phyloP scores from a whole-genome alignment of 2,797 vertebrate species.

The Tadarida brasiliensis region DNA sequence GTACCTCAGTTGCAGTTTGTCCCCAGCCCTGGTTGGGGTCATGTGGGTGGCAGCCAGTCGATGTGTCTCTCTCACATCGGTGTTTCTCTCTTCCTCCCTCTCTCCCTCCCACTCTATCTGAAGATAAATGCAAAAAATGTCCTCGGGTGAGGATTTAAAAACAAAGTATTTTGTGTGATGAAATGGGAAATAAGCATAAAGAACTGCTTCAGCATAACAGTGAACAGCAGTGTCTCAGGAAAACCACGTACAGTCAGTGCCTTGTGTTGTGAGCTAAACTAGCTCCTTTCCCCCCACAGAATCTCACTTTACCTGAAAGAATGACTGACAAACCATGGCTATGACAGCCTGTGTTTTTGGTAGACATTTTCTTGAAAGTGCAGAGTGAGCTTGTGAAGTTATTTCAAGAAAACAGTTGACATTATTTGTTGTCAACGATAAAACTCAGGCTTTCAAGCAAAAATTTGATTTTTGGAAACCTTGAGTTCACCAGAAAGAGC shows the following conservation, averaged over 20 bases:
- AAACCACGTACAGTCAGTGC: background rate
- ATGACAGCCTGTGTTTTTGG: background rate
- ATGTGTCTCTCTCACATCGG: too few relatives aligned
- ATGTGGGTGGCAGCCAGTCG: too few relatives aligned
- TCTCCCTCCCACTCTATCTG: too few relatives aligned
- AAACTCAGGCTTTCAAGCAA: slow-evolving; percentile 46
- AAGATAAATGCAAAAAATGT: too few relatives aligned
- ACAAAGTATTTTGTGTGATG: background rate
- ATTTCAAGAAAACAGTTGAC: background rate
- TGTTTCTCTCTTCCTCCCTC: too few relatives aligned
- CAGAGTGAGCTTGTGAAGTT: background rate
- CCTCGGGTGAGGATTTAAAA: too few relatives aligned
- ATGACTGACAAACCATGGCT: background rate
- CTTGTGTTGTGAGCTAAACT: background rate
- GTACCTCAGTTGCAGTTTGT: too few relatives aligned
- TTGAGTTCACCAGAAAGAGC: background rate
- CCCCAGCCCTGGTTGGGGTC: too few relatives aligned
- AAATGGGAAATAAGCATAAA: background rate
- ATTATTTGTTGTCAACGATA: background rate
- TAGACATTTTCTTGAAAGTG: background rate
- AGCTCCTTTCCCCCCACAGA: background rate
- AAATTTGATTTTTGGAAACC: slow-evolving; percentile 5
- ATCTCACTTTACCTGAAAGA: slow-evolving; percentile 21
- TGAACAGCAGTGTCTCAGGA: background rate
- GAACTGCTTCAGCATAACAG: background rate